These are phyloP conservation scores for Drosophila formosana DNA, from an alignment of 2,888 invertebrate genomes.

Conservation along the genomic window DNA sequence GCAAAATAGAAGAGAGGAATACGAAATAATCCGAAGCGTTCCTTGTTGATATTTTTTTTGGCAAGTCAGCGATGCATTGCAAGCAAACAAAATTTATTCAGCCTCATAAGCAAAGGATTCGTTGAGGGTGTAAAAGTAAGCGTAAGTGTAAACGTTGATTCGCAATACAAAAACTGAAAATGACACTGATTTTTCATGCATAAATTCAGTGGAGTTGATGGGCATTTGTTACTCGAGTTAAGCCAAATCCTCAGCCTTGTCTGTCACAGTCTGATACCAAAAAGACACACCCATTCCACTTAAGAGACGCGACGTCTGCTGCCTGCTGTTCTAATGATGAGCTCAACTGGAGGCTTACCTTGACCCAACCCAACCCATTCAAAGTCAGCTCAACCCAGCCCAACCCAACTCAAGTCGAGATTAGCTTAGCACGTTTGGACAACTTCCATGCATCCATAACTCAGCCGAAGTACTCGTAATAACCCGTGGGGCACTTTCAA, in stretches of 20 bases:
- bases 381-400: conserved; percentile 27
- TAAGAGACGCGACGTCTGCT: conserved; percentile 35
- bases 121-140: neutral
- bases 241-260: conserved; percentile 41
- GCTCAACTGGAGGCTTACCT: conserved; percentile 47
- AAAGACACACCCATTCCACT: conserved; percentile 38
- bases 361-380: conserved; percentile 52
- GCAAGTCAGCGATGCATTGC: conserved; percentile 9
- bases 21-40: conserved; percentile 1
- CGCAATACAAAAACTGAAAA: neutral
- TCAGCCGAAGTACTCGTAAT: conserved; percentile 23
- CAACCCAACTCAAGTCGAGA: conserved; percentile 31
- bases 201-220: conserved; percentile 13
- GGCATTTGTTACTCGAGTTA: neutral
- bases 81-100: conserved; percentile 43
- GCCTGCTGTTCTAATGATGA: conserved; percentile 41
- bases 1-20: conserved; percentile 30
- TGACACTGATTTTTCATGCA: conserved; percentile 8
- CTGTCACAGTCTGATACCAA: conserved; percentile 34
- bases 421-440: conserved; percentile 28
- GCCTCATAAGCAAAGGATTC: conserved; percentile 16
- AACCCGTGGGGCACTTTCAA: conserved; percentile 34
- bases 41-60: neutral
- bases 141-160: conserved; percentile 17
- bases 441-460: conserved; percentile 54